Evolutionary conservation across 1,140 invertebrate species (phyloP), one percentile per base, ranked within the genome.

Genomic region (Drosophila neocordata): DNA sequence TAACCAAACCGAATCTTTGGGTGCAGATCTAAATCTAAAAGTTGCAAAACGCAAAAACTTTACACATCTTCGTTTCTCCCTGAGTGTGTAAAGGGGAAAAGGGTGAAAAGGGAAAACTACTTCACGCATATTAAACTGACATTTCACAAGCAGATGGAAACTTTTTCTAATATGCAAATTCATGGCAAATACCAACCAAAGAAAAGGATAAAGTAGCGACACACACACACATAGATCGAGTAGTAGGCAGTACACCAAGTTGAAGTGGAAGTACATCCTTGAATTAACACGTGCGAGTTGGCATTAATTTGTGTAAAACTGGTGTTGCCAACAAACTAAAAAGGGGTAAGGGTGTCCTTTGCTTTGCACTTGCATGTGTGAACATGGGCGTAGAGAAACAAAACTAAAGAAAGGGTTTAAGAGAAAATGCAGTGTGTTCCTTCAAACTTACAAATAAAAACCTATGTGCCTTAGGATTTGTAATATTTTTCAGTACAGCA

Each of bases 141-240:
- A 87, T 85, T 87, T 85, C 78, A 69, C 70, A 87, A 82, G 82
- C 78, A 68, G 41, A 85, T 20, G 37, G 13, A 87, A 87, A 87
- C 82, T 88, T 87, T 85, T 87, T 87, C 82, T 82, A 87, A 87
- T 87, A 87, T 87, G 82, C 83, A 87, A 87, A 87, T 87, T 87
- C 74, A 87, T 82, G 56, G 67, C 81, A 58, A 85, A 87, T 77
- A 65, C 52, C 51, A 48, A 20, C 15, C 41, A 48, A 60, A 35
- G 59, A 20, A 71, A 57, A 37, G 75, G 59, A 68, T 79, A 81
- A 88, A 82, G 67, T 77, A 69, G 62, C 60, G 58, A 24, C 58
- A 48, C 41, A 9, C 41, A 48, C 27, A 31, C 27, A 31, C 27
- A 31, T 6, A 31, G 4, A 31, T 44, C 15, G 38, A 18, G 15